These are phyloP conservation scores for Liposcelis brunnea DNA, from an alignment of 2,888 invertebrate species.

Conservation along the genomic window DNA sequence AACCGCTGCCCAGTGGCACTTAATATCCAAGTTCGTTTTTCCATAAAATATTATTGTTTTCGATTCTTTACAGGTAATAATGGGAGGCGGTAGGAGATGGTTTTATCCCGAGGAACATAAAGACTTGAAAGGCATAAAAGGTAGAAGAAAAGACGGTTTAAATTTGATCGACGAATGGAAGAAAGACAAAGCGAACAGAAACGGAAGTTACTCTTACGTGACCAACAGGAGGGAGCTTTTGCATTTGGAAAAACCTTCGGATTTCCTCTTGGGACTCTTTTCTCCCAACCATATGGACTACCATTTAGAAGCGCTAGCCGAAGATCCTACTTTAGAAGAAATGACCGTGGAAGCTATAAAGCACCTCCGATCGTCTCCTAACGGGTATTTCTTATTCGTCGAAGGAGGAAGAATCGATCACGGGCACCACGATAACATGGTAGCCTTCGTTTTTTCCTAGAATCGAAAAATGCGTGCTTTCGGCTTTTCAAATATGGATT, in stretches of 20 bases:
- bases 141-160: constrained; percentile 21
- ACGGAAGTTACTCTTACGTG: constrained; percentile 4
- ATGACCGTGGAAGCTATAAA: constrained; percentile 57
- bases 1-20: too few species aligned
- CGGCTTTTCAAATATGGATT: neutral
- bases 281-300: constrained; percentile 32
- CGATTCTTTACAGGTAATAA: constrained; percentile 21
- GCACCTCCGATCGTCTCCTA: constrained; percentile 41
- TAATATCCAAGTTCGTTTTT: too few species aligned
- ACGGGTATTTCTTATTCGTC: constrained; percentile 64
- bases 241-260: too few species aligned
- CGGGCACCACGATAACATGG: constrained; percentile 17
- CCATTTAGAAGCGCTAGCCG: constrained; percentile 24
- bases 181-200: constrained; percentile 9
- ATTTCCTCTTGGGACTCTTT: constrained; percentile 25
- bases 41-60: too few species aligned
- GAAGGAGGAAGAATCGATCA: constrained; percentile 34
- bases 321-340: constrained; percentile 50
- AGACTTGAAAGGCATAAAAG: constrained; percentile 20
- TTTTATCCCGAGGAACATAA: constrained; percentile 20
- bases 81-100: constrained; percentile 27
- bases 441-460: neutral
- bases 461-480: neutral
- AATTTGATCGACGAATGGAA: constrained; percentile 24
- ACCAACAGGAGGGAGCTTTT: neutral